These are phyloP conservation scores for Proteles cristata DNA, from an alignment of 2,113 vertebrate genomes.

Conservation along the genomic window DNA sequence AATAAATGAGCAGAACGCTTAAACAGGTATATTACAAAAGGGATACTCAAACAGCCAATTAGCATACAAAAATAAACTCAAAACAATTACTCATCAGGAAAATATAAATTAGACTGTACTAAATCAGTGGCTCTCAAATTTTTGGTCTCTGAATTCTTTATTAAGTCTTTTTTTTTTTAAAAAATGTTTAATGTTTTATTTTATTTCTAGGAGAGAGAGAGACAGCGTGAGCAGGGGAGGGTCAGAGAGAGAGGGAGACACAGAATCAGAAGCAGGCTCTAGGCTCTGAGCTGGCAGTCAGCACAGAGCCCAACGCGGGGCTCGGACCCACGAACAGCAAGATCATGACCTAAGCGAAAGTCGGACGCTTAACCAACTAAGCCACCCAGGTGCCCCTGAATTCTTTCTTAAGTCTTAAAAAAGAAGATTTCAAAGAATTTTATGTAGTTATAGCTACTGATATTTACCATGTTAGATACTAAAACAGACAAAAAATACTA, in stretches of 20 bases:
- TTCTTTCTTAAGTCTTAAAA: neutral
- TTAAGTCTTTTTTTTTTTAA: neutral
- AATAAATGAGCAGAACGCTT: neutral
- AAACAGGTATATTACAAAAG: neutral
- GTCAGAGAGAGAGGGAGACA: too few species aligned
- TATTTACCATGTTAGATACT: neutral
- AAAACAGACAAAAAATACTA: neutral
- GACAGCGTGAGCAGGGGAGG: too few species aligned
- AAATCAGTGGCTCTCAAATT: neutral
- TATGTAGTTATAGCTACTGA: neutral
- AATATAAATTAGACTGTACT: neutral
- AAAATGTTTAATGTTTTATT: too few species aligned
- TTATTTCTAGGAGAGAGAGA: too few species aligned
- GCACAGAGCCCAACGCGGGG: too few species aligned
- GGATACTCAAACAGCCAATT: neutral
- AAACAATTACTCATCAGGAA: neutral
- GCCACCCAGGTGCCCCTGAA: neutral
- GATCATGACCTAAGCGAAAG: too few species aligned
- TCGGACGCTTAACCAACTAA: too few species aligned
- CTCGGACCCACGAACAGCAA: too few species aligned
- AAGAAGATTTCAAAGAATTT: slow-evolving; percentile 11
- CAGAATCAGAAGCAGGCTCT: too few species aligned
- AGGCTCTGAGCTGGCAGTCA: too few species aligned
- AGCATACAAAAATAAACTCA: neutral
- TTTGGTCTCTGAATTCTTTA: neutral